Conservation (phyloP, 2,113 vertebrate genomes). For the Ciconia boyciana region DNA sequence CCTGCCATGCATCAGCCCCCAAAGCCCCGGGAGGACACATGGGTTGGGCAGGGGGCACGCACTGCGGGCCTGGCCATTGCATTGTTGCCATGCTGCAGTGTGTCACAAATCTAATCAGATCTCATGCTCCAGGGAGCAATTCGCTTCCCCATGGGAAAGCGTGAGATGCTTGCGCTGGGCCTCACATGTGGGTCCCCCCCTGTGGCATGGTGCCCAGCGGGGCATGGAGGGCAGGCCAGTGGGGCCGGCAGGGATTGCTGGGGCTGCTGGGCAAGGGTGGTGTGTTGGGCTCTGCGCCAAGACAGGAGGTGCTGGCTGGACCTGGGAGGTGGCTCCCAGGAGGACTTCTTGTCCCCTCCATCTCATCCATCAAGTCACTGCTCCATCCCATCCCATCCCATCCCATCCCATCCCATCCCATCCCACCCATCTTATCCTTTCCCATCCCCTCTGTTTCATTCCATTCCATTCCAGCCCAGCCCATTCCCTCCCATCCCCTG, state of each 20-base stretch:
- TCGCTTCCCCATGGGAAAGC: neutral
- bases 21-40: rapidly evolving
- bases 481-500: neutral
- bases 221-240: neutral
- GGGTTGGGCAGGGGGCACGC: rapidly evolving
- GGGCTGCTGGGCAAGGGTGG: rapidly evolving
- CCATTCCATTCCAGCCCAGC: neutral
- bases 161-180: neutral
- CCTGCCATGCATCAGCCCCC: neutral
- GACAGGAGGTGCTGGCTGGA: neutral
- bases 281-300: neutral
- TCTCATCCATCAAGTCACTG: neutral
- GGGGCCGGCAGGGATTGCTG: neutral
- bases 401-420: too few species aligned
- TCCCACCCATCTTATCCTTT: neutral
- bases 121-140: slow-evolving; percentile 42
- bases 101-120: slow-evolving; percentile 53
- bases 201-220: rapidly evolving
- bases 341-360: neutral
- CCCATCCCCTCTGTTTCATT: too few species aligned
- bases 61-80: rapidly evolving
- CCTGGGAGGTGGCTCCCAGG: neutral
- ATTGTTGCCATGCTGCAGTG: neutral
- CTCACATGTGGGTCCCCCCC: neutral
- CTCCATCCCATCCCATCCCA: too few species aligned